Evolutionary conservation across 2,797 vertebrate genomes (phyloP).

Genomic region (Premnoplex brunnescens): DNA sequence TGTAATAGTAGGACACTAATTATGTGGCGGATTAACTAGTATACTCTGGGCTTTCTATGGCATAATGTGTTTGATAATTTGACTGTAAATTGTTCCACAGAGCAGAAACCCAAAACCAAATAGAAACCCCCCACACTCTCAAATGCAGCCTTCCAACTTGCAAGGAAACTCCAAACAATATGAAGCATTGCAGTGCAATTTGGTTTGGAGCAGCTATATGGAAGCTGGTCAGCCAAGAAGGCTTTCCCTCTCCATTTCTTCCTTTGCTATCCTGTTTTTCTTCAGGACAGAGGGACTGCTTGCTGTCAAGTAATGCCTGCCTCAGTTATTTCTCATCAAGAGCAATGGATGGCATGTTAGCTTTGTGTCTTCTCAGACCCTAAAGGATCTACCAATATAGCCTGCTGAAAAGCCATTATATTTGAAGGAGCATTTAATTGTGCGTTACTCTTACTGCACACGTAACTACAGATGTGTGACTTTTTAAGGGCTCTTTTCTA

Average conservation of each 20-base stretch:
- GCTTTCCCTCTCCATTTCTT: neutral
- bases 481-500: neutral
- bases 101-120: neutral
- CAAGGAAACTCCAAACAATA: neutral
- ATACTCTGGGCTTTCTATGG: neutral
- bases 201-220: neutral
- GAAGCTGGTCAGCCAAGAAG: neutral
- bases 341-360: neutral
- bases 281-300: neutral
- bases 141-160: neutral
- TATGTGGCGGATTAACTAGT: neutral
- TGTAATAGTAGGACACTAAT: neutral
- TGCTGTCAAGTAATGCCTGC: neutral
- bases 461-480: fast-evolving
- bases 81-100: neutral
- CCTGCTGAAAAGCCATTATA: neutral
- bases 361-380: neutral
- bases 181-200: neutral
- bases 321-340: neutral
- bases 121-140: fast-evolving
- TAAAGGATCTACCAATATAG: neutral
- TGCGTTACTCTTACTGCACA: neutral
- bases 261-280: neutral
- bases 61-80: neutral
- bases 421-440: neutral